phyloP scores from a whole-genome alignment of 1,140 invertebrate genomes.

The Drosophila saltans region DNA sequence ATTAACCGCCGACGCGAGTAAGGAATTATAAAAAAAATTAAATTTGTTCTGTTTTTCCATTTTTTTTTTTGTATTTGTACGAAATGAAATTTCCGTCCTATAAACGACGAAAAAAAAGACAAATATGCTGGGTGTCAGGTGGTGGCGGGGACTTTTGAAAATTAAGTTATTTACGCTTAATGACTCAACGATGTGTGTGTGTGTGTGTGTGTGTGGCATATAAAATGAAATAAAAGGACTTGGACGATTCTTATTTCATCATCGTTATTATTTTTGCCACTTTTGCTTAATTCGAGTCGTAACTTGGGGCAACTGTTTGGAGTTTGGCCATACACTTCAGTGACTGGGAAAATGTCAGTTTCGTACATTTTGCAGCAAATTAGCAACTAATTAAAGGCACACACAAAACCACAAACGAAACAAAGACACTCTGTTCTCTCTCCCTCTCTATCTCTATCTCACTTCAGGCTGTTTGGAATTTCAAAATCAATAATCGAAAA shows the following conservation, averaged over 20 bases:
- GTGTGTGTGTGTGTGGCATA: conserved; percentile 19
- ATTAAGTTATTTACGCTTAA: conserved; percentile 37
- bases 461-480: conserved; percentile 49
- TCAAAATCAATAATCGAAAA: conserved; percentile 75
- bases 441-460: neutral
- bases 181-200: conserved; percentile 13
- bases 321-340: conserved; percentile 12
- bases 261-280: neutral
- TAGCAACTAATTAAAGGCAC: conserved; percentile 77
- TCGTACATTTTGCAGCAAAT: conserved; percentile 46
- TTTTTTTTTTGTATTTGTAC: conserved; percentile 30
- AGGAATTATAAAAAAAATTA: conserved; percentile 42
- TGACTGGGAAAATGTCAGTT: conserved; percentile 5
- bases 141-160: conserved; percentile 26
- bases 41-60: conserved; percentile 1
- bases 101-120: conserved; percentile 1
- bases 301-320: neutral
- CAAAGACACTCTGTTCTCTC: neutral
- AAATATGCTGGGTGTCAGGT: conserved; percentile 34
- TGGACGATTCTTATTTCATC: neutral
- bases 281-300: neutral
- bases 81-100: conserved; percentile 10
- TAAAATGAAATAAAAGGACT: neutral
- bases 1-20: conserved; percentile 55
- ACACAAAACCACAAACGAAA: conserved; percentile 41